Evolutionary conservation across 2,888 invertebrate species (phyloP), one percentile per base, ranked within the genome.

Genomic region (Ditula angustiorana): DNA sequence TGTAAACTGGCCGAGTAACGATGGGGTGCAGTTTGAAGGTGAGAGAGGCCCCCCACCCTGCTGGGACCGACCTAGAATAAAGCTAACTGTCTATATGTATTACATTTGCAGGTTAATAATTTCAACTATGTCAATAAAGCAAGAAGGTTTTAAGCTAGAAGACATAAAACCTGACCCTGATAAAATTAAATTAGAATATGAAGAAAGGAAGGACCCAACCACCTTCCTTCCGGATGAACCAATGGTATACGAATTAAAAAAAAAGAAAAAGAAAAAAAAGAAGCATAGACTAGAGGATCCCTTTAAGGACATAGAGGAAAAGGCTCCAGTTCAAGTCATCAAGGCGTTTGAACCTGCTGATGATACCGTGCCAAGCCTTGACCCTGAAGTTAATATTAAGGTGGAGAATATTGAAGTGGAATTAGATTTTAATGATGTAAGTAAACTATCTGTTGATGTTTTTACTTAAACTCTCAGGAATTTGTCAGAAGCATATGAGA

Each of bases 381-480:
- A 91, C 58, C 86, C 91, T 0, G 91, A 91, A 68, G 87, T 91
- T 23, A 85, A 77, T 67, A 90, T 92, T 11, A 92, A 92, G 71
- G 92, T 86, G 11, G 92, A 92, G 68, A 86, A 90, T 74, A 92
- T 92, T 68, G 90, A 92, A 71, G 90, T 92, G 1, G 88, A 88
- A 59, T 74, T 92, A 69, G 89, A 92, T 80, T 87, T 88, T 74
- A 85, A 89, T 81, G 90, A 91, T 80, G 92, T 92, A 74, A 85
- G 88, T 85, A 67, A 37, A 11, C 16, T 28, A 23, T 47, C 26
- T 35, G 7, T 37, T 2, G 8, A 28, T n/a, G 5, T 33, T 33
- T 11, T 33, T 5, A 11, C 33, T 33, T n/a, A n/a, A n/a, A 11
- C 11, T 33, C 33, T 33, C 33, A n/a, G n/a, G n/a, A n/a, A n/a